Percentiles rank a stretch among this genome's conserved stretches.
Evolutionary conservation across 2,113 vertebrate genomes (phyloP).

Genomic region (Pseudorasbora parva): DNA sequence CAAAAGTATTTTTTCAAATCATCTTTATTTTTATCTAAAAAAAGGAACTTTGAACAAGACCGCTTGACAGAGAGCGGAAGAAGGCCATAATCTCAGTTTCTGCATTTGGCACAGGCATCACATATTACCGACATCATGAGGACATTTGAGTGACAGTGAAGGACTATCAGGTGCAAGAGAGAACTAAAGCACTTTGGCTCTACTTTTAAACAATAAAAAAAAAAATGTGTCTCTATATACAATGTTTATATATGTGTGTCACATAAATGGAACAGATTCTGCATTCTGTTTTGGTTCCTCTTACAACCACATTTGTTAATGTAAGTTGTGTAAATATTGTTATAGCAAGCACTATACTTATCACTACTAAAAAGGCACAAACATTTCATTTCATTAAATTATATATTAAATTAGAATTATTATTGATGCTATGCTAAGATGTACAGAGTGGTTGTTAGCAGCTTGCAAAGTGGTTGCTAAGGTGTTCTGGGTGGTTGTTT

Average conservation of each 20-base stretch:
- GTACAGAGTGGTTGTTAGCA: background rate
- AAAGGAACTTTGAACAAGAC: slow-evolving; percentile 7
- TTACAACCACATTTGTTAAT: background rate
- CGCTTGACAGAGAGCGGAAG: background rate
- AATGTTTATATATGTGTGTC: background rate
- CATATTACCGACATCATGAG: background rate
- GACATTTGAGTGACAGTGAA: background rate
- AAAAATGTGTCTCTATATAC: background rate
- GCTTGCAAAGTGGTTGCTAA: too few relatives aligned
- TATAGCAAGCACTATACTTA: background rate
- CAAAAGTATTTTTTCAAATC: background rate
- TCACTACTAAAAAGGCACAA: background rate
- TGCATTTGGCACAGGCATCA: background rate
- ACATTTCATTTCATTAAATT: too few relatives aligned
- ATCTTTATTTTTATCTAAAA: slow-evolving; percentile 2
- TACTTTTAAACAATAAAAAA: background rate
- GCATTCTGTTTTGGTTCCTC: background rate
- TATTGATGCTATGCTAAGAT: too few relatives aligned
- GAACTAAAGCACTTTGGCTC: background rate
- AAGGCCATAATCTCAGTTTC: background rate
- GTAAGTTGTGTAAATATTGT: background rate
- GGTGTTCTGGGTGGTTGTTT: background rate
- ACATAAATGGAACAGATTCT: too few relatives aligned
- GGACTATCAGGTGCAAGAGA: background rate
- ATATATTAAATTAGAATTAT: too few relatives aligned